phyloP scores from a whole-genome alignment of 2,888 invertebrate genomes.

The Pardosa pseudoannulata region DNA sequence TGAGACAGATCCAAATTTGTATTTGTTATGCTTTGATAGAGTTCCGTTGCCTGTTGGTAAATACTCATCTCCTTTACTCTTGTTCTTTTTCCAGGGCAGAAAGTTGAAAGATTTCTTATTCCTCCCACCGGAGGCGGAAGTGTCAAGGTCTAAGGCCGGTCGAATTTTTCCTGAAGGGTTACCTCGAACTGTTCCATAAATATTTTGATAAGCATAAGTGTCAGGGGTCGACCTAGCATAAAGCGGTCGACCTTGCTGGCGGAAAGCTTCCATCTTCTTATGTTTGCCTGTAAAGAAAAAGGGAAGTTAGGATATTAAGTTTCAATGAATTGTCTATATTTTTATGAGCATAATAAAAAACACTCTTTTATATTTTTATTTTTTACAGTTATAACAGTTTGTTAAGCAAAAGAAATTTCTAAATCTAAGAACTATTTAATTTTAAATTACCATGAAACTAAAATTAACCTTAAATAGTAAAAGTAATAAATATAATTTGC shows the following conservation, averaged over 20 bases:
- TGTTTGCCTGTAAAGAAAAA: slow-evolving; percentile 42
- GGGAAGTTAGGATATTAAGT: no score
- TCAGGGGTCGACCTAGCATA: slow-evolving; percentile 46
- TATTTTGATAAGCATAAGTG: slow-evolving; percentile 53
- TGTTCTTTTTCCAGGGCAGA: slow-evolving; percentile 63
- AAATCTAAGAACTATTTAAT: no score
- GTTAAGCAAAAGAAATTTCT: no score
- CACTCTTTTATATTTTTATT: no score
- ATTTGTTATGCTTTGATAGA: slow-evolving; percentile 57
- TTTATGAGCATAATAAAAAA: no score
- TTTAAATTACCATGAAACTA: no score
- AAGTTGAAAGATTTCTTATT: slow-evolving; percentile 59
- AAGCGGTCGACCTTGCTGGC: slow-evolving; percentile 56
- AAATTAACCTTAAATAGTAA: no score
- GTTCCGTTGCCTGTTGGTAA: slow-evolving; percentile 25
- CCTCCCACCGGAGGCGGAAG: not conserved
- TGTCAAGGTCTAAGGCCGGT: slow-evolving; percentile 33
- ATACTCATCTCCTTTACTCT: slow-evolving; percentile 40
- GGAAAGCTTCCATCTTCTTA: slow-evolving; percentile 60
- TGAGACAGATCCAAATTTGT: slow-evolving; percentile 63
- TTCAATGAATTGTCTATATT: no score
- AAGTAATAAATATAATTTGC: no score
- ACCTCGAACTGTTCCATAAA: slow-evolving; percentile 53
- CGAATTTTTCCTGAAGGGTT: slow-evolving; percentile 40
- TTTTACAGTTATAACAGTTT: no score